A percentile compares a stretch with the other conserved stretches of the same genome.
phyloP scores from a whole-genome alignment of 2,888 invertebrate genomes.

The Onthophagus sagittarius region DNA sequence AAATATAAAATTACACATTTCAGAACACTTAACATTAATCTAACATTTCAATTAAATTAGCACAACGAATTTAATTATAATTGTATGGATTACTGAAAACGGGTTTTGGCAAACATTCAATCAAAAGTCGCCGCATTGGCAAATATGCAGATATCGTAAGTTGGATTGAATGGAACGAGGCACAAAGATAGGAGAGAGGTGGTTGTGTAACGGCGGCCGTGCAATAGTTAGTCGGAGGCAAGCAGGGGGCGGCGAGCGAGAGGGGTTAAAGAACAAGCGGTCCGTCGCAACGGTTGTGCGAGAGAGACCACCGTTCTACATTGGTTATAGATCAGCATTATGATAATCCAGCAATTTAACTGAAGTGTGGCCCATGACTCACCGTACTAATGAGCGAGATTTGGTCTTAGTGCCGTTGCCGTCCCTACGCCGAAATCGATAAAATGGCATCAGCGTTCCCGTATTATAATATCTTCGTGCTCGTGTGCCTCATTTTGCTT shows the following conservation, averaged over 20 bases:
- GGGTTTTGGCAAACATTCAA: background rate
- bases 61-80: background rate
- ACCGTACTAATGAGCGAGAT: constrained; percentile 32
- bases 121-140: background rate
- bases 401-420: constrained; percentile 21
- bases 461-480: constrained; percentile 18
- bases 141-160: background rate
- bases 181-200: background rate
- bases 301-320: constrained; percentile 1
- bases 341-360: constrained; percentile 31
- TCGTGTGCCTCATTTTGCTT: background rate
- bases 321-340: constrained; percentile 29
- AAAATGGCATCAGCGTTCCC: constrained; percentile 25
- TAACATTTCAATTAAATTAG: no score
- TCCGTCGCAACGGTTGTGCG: background rate
- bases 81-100: background rate
- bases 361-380: constrained; percentile 31
- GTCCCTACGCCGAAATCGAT: constrained; percentile 29
- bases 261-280: background rate
- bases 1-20: no score
- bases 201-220: background rate
- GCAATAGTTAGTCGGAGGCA: background rate
- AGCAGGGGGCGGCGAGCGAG: background rate
- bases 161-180: background rate
- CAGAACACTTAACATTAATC: no score